These are phyloP conservation scores for Cheilosia scutellata DNA, from an alignment of 2,888 invertebrate species.

Conservation along the genomic window DNA sequence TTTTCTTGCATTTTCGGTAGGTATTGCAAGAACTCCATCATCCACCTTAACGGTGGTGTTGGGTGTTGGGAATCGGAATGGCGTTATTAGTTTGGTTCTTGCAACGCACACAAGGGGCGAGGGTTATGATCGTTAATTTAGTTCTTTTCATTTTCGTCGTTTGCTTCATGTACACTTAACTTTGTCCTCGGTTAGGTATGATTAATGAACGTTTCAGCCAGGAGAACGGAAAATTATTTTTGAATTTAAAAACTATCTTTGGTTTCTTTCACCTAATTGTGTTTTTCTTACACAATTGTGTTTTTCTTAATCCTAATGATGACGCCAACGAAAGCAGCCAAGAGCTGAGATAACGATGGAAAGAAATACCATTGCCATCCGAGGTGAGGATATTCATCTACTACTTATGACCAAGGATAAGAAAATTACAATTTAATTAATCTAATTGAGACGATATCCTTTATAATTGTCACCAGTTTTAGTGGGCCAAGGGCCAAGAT, in stretches of 20 bases:
- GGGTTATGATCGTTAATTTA: conserved; percentile 65
- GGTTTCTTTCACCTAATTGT: conserved; percentile 32
- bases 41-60: conserved; percentile 45
- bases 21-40: conserved; percentile 44
- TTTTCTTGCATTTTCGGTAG: conserved; percentile 24
- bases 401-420: conserved; percentile 53
- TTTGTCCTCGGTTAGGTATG: conserved; percentile 56
- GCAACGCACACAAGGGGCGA: conserved; percentile 5
- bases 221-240: conserved; percentile 8
- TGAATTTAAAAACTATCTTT: conserved; percentile 28
- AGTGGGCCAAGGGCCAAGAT: conserved; percentile 62
- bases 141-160: conserved; percentile 61
- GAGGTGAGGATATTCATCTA: conserved; percentile 47
- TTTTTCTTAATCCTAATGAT: conserved; percentile 47
- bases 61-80: conserved; percentile 7
- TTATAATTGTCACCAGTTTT: conserved; percentile 71
- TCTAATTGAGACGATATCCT: conserved; percentile 75
- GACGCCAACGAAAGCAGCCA: conserved; percentile 41
- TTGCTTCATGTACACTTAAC: conserved; percentile 60
- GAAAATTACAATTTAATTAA: conserved; percentile 75
- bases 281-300: conserved; percentile 34
- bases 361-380: conserved; percentile 28
- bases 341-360: conserved; percentile 18
- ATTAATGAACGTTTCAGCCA: conserved; percentile 64
- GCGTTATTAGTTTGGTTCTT: conserved; percentile 57